These are phyloP conservation scores for Galerucella calmariensis DNA, from an alignment of 2,888 invertebrate genomes.

Conservation along the genomic window DNA sequence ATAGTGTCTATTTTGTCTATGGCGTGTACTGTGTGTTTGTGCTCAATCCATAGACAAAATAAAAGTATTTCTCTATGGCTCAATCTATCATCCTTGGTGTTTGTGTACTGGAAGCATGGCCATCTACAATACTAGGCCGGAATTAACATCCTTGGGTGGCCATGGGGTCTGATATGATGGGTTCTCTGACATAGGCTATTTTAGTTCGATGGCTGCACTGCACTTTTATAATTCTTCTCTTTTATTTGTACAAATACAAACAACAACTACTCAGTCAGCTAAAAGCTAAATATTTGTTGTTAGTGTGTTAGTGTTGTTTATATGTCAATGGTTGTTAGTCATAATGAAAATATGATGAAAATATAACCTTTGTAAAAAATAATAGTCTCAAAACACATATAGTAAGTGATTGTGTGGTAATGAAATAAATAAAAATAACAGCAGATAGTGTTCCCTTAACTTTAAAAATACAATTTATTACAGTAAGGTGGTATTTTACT, in stretches of 20 bases:
- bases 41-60: no score
- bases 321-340: background rate
- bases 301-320: background rate
- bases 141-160: no score
- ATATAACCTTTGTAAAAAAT: constrained; percentile 5
- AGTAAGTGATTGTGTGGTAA: constrained; percentile 15
- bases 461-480: constrained; percentile 2
- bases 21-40: background rate
- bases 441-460: constrained; percentile 1
- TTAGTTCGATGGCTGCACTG: background rate
- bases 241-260: constrained; percentile 4
- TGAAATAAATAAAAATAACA: constrained; percentile 11
- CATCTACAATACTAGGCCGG: no score
- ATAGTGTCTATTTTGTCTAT: no score
- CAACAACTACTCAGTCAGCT: constrained; percentile 6
- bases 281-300: constrained; percentile 8
- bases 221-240: background rate
- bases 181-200: no score
- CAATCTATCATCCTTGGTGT: no score
- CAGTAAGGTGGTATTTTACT: background rate
- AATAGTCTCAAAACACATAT: background rate
- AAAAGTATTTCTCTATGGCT: no score
- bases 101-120: no score
- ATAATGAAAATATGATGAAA: constrained; percentile 26
- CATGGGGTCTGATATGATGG: no score